Evolutionary conservation across 2,888 invertebrate genomes (phyloP), one percentile per base, ranked within the genome.

Genomic region (Noctua janthina): DNA sequence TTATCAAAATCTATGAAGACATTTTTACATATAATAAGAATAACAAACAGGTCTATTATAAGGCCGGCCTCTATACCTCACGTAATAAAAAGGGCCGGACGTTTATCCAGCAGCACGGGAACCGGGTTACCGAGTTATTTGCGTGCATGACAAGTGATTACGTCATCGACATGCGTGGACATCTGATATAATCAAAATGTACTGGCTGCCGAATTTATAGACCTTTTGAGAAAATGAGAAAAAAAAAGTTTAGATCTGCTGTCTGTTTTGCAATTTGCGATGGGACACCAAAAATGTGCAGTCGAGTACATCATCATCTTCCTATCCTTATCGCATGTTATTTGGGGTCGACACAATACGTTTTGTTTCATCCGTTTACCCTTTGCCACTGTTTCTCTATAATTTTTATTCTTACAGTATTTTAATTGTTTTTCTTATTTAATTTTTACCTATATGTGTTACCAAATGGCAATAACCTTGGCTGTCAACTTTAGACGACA

Each of bases 81-180:
- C 69, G 69, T 56, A 66, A 83, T 88, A 88, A 87, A 90, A 88
- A 89, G 91, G 86, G 89, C 86, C 83, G 84, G 87, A 70, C 90
- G 79, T 79, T 79, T 78, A 73, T 74, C 79, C 85, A 87, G 78
- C 82, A 81, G 79, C 87, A 87, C 88, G 89, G 81, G 88, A 91
- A 92, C 91, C 91, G 88, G 92, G 93, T 92, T 91, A 91, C 89
- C 54, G 90, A 86, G 92, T 89, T 92, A 92, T 92, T 91, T 90
- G 91, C 90, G 91, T 92, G 91, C 90, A 88, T 89, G 89, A 90
- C 86, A 85, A 86, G 79, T 88, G 86, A 87, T 93, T 91, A 87
- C 92, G 92, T 91, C 93, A 93, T 81, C 78, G 80, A 77, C 84
- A 82, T 80, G 76, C 81, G 79, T 70, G 69, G 77, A 80, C 80